Base-by-base conservation (phyloP, 2,888 invertebrate genomes). In the Pheosia tremula region DNA sequence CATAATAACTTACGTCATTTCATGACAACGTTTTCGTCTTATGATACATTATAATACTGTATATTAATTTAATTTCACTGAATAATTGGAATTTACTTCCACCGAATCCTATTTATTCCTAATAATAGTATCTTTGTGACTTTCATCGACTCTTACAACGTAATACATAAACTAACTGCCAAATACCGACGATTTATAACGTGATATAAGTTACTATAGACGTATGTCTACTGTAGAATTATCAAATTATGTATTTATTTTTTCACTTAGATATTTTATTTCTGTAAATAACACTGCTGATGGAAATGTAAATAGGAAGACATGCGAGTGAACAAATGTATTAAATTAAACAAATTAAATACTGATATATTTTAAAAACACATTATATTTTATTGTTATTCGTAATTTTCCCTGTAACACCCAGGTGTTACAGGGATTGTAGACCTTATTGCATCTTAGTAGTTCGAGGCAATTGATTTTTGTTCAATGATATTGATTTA, bases 171-270 rank as follows among this genome's bases (percentile, higher is more conserved):
- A 61, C 66, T 67, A 78, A 75, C 79, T 83, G 81, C 82, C 83
- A 83, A 84, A 83, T 80, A 80, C 81, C 79, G 73, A 79, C 74
- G 71, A 85, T 86, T 86, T 81, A 80, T 83, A 78, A 83, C 0
- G 92, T 92, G 92, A 93, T 93, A 92, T 88, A 88, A 91, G 93
- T 92, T 93, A 92, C 91, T 91, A 85, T 91, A 90, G 84, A 81
- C 77, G 81, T 79, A 75, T 78, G 60, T 74, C 76, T 74, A 72
- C 66, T 76, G 74, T 77, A 74, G 76, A 76, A 82, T 71, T 75
- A 79, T 74, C 79, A 78, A 75, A 72, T 77, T 81, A 80, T 83
- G 74, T 82, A 78, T 80, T 72, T 24, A n/a, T 24, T 24, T 24
- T 79, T 78, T 79, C 69, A 78, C 78, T 67, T 73, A 77, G 67